Conservation (phyloP, 35 echinoderm and acorn worm species). For the Nesometra sesokonis region DNA sequence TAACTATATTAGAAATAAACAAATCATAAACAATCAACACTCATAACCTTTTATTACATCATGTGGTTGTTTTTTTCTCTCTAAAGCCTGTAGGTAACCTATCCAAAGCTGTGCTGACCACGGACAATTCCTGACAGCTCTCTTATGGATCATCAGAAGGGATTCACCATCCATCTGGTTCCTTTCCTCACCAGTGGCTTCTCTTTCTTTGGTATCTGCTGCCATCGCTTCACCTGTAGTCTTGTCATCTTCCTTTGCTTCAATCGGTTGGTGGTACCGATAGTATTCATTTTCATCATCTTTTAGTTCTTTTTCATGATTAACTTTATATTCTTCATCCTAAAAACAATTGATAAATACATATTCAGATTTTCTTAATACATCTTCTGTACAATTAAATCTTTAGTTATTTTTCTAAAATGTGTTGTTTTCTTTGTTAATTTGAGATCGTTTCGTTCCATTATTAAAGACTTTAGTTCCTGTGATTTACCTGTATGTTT, state of each 20-base stretch:
- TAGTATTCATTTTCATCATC: background rate
- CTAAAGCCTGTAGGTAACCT: constrained; percentile 45
- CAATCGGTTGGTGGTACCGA: background rate
- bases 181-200: constrained; percentile 47
- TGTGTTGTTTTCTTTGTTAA: too few species aligned
- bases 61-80: constrained; percentile 48
- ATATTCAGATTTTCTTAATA: too few species aligned
- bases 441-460: too few species aligned
- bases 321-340: background rate
- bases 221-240: background rate
- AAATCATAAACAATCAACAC: background rate
- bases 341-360: background rate
- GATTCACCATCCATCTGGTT: constrained; percentile 56
- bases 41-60: constrained; percentile 23
- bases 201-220: constrained; percentile 47
- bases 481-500: too few species aligned
- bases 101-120: constrained; percentile 63
- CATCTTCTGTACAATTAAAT: too few species aligned
- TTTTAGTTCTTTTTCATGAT: background rate
- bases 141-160: constrained; percentile 41
- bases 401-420: too few species aligned
- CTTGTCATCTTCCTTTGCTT: background rate
- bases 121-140: constrained; percentile 83
- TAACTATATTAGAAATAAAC: too few species aligned
- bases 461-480: too few species aligned